Evolutionary conservation across 2,888 invertebrate species (phyloP).

Genomic region (Lysandra bellargus): DNA sequence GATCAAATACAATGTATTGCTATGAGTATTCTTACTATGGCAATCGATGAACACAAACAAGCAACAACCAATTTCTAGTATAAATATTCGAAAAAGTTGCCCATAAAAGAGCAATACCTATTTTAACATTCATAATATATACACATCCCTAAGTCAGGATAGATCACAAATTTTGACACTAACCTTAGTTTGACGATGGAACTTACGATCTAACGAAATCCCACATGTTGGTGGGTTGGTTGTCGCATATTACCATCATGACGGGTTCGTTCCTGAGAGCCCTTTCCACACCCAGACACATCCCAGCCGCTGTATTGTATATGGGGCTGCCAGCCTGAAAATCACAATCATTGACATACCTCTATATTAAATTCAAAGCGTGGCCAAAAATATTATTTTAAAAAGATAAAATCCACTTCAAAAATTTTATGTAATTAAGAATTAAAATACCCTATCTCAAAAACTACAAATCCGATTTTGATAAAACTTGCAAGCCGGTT

Average conservation of each 20-base stretch:
- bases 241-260: constrained; percentile 72
- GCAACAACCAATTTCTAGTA: not conserved
- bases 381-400: not conserved
- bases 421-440: no score
- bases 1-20: not conserved
- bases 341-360: not conserved
- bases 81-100: not conserved
- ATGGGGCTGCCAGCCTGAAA: constrained; percentile 86
- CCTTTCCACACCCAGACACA: constrained; percentile 85
- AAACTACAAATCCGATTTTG: no score
- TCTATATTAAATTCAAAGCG: not conserved
- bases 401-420: no score
- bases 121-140: not conserved
- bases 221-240: constrained; percentile 68
- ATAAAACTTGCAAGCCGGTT: no score
- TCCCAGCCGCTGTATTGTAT: constrained; percentile 92
- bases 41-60: not conserved
- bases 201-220: constrained; percentile 54
- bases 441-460: no score
- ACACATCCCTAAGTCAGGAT: not conserved
- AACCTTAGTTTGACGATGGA: not conserved
- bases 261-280: constrained; percentile 58
- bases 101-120: not conserved
- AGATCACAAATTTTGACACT: not conserved
- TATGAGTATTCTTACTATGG: constrained; percentile 28